A percentile compares a stretch with the other conserved stretches of the same genome.
These are phyloP conservation scores for Synergus gifuensis DNA, from an alignment of 2,888 invertebrate species.

Conservation along the genomic window DNA sequence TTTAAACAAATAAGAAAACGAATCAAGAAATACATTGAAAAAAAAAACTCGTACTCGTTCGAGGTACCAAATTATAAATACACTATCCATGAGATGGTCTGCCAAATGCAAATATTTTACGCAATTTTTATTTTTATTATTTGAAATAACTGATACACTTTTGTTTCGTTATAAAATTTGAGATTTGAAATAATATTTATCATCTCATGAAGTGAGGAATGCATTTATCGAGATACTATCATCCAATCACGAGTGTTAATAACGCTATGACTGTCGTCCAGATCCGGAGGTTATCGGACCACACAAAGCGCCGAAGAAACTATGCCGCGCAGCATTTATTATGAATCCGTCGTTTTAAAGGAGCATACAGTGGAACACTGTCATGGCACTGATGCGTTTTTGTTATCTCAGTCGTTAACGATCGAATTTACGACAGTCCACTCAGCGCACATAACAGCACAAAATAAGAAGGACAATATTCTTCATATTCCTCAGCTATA, in stretches of 20 bases:
- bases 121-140: not conserved
- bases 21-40: no score
- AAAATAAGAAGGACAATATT: conserved; percentile 41
- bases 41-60: no score
- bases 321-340: conserved; percentile 33
- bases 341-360: conserved; percentile 39
- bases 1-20: not conserved
- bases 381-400: conserved; percentile 53
- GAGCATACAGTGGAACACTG: conserved; percentile 53
- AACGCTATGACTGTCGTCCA: conserved; percentile 36
- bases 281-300: conserved; percentile 35
- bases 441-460: conserved; percentile 21
- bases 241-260: conserved; percentile 30
- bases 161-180: not conserved
- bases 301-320: conserved; percentile 35
- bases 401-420: conserved; percentile 66
- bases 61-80: no score
- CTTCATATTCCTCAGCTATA: conserved; percentile 24
- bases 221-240: conserved; percentile 7
- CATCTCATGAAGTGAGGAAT: not conserved
- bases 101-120: not conserved
- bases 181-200: not conserved
- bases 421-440: conserved; percentile 62
- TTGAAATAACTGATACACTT: not conserved
- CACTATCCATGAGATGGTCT: no score